phyloP scores from a whole-genome alignment of 1,140 invertebrate genomes.

The Lamellibrachia luymesi region DNA sequence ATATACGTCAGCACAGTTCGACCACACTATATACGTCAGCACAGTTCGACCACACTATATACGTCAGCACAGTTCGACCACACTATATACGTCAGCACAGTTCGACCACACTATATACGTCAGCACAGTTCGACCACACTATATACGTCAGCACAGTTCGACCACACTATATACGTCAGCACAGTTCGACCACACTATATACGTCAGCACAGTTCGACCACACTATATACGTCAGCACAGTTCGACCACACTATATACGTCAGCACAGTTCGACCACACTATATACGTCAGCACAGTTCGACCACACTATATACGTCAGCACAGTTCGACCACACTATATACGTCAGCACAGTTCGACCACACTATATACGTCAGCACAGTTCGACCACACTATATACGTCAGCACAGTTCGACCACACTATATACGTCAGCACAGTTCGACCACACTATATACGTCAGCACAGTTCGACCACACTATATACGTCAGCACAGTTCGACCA shows the following conservation, averaged over 20 bases:
- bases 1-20: background rate
- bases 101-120: background rate
- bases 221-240: background rate
- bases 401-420: background rate
- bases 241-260: background rate
- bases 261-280: background rate
- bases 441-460: background rate
- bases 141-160: background rate
- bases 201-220: background rate
- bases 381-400: background rate
- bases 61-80: background rate
- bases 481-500: background rate
- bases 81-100: background rate
- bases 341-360: background rate
- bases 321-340: background rate
- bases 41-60: background rate
- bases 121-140: background rate
- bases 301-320: background rate
- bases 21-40: background rate
- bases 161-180: background rate
- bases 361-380: background rate
- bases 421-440: background rate
- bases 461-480: background rate
- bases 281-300: background rate
- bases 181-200: background rate